phyloP scores from a whole-genome alignment of 2,888 invertebrate genomes.

The Torymus texanus region DNA sequence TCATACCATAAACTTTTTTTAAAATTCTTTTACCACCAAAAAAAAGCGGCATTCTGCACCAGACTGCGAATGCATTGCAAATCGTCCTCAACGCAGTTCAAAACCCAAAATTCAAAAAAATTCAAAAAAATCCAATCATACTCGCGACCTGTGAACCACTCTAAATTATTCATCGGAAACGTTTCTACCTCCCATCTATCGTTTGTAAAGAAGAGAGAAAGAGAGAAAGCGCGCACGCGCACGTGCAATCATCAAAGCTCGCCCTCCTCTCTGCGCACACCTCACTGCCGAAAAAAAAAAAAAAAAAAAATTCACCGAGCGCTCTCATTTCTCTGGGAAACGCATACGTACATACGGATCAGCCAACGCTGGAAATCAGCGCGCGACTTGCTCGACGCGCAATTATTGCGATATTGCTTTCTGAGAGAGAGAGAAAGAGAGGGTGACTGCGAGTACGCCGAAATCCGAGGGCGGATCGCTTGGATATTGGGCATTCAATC shows the following conservation, averaged over 20 bases:
- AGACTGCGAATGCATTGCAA: too few species aligned
- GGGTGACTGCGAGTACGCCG: conserved; percentile 50
- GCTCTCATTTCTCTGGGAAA: conserved; percentile 24
- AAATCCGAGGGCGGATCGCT: conserved; percentile 65
- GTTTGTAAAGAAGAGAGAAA: neutral
- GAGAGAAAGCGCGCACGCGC: too few species aligned
- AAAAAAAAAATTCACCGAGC: conserved; percentile 29
- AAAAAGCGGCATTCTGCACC: too few species aligned
- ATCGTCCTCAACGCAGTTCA: too few species aligned
- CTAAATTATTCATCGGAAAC: neutral
- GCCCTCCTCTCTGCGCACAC: neutral
- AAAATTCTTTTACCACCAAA: too few species aligned
- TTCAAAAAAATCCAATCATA: neutral
- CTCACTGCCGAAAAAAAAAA: conserved; percentile 26
- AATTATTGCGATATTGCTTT: conserved; percentile 65
- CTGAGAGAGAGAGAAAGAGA: conserved; percentile 56
- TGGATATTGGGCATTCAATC: conserved; percentile 72
- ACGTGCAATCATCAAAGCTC: conserved; percentile 36
- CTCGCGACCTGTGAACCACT: neutral
- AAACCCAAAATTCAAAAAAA: too few species aligned
- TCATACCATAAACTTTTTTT: too few species aligned
- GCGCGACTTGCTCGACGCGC: conserved; percentile 58
- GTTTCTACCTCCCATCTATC: neutral
- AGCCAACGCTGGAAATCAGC: conserved; percentile 42
- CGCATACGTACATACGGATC: conserved; percentile 45